These are phyloP conservation scores for Sclerurus mexicanus DNA, from an alignment of 2,113 vertebrate genomes.

Conservation along the genomic window DNA sequence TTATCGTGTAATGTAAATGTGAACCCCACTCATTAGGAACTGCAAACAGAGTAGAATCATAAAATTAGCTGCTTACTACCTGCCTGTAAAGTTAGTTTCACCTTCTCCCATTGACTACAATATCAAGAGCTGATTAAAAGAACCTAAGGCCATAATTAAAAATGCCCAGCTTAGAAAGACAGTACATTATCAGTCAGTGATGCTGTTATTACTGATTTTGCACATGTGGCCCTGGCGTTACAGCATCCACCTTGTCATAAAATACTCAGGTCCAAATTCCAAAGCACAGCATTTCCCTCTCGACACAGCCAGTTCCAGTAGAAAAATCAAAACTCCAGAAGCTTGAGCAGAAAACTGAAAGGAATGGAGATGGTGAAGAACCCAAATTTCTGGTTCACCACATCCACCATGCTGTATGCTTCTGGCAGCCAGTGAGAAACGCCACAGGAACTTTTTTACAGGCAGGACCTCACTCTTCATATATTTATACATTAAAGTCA, in stretches of 20 bases:
- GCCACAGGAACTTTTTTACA: not conserved
- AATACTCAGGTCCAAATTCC: not conserved
- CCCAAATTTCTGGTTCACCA: not conserved
- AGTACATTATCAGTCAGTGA: not conserved
- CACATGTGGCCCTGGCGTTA: accelerated
- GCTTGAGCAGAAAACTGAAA: not conserved
- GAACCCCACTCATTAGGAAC: not conserved
- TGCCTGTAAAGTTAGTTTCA: not conserved
- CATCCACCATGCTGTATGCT: accelerated
- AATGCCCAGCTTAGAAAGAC: not conserved
- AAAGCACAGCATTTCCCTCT: not conserved
- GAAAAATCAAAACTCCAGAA: not conserved
- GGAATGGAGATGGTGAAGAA: not conserved
- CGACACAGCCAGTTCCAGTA: not conserved
- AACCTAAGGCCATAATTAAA: not conserved
- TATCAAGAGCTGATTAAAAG: not conserved
- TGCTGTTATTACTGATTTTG: not conserved
- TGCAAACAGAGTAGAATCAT: not conserved
- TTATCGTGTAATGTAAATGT: not conserved
- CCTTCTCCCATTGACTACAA: not conserved
- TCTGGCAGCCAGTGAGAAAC: not conserved
- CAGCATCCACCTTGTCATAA: not conserved
- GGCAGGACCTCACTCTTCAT: not conserved
- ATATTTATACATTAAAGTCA: not conserved
- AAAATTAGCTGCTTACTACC: not conserved